Evolutionary conservation across 2,797 vertebrate species (phyloP), one percentile per base, ranked within the genome.

Genomic region (Coregonus ussuriensis): DNA sequence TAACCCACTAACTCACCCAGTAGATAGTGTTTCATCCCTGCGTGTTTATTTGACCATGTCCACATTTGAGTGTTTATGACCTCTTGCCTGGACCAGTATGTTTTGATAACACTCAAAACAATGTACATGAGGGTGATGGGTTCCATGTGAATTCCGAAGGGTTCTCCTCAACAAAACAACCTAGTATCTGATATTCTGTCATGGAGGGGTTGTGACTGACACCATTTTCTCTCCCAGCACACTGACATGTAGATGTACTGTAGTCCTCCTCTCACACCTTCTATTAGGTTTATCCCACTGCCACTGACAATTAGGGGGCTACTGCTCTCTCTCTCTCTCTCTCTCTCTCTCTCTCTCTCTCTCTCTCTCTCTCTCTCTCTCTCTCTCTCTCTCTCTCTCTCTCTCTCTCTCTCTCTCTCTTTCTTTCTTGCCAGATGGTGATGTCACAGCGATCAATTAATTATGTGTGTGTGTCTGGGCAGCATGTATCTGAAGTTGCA

Each of bases 381-480:
- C n/a, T 31, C 67, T 67, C 71, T 25, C 6, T 63, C 25, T 47
- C 41, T 11, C 41, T 25, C 56, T 29, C n/a, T 31, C 67, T 67
- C 71, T 25, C 6, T 63, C 25, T 47, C 41, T 11, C 41, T 25
- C 56, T 29, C n/a, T 31, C 67, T 67, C 71, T 25, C 6, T 63
- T 1, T 31, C 67, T 67, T 62, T 25, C 4, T 63, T 11, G 33
- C 37, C n/a, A 37, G 53, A 89, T 47, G 41, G 41, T 87, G 85
- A 86, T 79, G 82, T 82, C 80, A 85, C 59, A 41, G 54, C 79
- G 77, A 85, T 78, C 82, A 82, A 78, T 82, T 83, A 21, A 13
- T 53, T 73, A 66, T 81, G 73, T 31, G 35, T 53, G 51, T 75
- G 66, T 53, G 37, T 62, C 25, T 59, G 33, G 18, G 72, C 18